Base-by-base conservation (phyloP, 2,113 vertebrate species). In the Murina feae region DNA sequence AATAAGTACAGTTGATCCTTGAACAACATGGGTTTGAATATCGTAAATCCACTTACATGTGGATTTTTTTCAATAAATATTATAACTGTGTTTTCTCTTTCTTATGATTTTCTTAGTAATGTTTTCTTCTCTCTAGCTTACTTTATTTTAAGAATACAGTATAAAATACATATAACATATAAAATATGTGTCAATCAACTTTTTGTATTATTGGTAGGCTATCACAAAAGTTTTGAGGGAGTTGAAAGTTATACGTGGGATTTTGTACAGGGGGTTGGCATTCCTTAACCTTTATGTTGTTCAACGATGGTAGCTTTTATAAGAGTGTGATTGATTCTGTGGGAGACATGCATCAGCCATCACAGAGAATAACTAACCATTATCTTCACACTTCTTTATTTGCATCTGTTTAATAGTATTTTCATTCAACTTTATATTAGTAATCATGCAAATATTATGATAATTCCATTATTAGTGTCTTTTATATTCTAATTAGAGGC, bases 361-460 rank as follows among this genome's bases (percentile, higher is more conserved):
- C 66, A 32, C n/a, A 74, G 49, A 17, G 1, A 35, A 39, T 58
- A 96, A 63, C 14, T 69, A 66, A 44, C 12, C 28, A 35, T 93
- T 86, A 83, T 37, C 42, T 72, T 84, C 71, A 35, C 6, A 66
- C 16, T 85, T 35, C 53, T 30, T 75, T 90, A 83, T 65, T 44
- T 95, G 37, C 14, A 90, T 90, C 51, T 89, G 11, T 91, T 87
- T 85, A 11, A 65, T 25, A 68, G 32, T 30, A 89, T 72, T 91
- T 95, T 91, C 30, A 78, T 66, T 92, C 25, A 6, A 78, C 39
- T 81, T 89, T 65, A 74, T 30, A 12, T 13, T 84, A 66, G 16
- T 75, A 90, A 65, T 84, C 80, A 66, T 47, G 23, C 25, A 82
- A 66, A 86, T 63, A 75, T 28, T 78, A 42, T 25, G 13, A 81